These are phyloP conservation scores for Macaca nemestrina DNA, from an alignment of 2,113 vertebrate species.

Conservation along the genomic window DNA sequence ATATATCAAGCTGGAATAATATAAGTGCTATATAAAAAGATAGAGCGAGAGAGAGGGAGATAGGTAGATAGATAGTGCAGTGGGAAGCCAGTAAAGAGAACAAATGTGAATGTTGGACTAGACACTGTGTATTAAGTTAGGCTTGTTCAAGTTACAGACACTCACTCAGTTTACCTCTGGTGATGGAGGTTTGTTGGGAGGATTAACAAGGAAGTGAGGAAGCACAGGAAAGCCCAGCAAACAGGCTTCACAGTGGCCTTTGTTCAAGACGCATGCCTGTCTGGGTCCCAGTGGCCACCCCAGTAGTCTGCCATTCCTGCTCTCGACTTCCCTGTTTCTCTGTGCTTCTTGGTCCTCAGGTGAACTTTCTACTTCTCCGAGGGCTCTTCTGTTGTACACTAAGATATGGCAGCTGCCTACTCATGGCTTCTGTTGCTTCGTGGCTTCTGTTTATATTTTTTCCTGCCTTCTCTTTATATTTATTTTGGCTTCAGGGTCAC, in stretches of 20 bases:
- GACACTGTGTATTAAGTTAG: background rate
- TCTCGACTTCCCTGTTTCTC: background rate
- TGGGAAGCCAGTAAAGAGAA: background rate
- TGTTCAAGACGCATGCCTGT: background rate
- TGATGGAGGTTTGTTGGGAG: background rate
- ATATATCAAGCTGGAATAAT: background rate
- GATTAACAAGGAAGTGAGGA: background rate
- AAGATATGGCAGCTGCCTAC: background rate
- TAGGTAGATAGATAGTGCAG: background rate
- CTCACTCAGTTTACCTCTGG: background rate
- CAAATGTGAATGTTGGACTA: background rate
- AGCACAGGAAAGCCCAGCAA: background rate
- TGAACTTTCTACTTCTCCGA: background rate
- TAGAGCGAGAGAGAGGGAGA: too few relatives aligned
- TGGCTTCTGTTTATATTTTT: background rate
- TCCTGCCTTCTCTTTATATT: conserved; percentile 12
- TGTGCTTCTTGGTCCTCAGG: background rate
- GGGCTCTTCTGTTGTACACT: background rate
- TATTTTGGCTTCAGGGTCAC: background rate
- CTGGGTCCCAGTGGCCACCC: background rate
- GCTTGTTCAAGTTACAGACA: background rate
- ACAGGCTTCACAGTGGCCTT: background rate
- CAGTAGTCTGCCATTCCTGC: background rate
- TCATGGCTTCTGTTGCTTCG: background rate
- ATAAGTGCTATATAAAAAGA: too few relatives aligned